Base-by-base conservation (phyloP, 2,888 invertebrate species). In the Lasioglossum figueresi region DNA sequence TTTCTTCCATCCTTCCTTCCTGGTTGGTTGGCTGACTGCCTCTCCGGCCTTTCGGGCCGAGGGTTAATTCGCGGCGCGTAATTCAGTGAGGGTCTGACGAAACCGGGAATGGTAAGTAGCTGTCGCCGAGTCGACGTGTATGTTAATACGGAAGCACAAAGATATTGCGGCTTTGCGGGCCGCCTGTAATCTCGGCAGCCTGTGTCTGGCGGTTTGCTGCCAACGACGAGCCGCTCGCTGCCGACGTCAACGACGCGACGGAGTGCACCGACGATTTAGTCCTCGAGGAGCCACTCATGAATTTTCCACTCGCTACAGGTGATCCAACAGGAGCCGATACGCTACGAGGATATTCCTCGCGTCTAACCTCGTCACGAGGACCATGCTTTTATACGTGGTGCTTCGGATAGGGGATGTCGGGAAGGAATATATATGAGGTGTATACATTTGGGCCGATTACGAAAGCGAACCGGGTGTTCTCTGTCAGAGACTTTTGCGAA, bases 61-160 rank as follows among this genome's bases (percentile, higher is more conserved):
- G 52, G 74, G 75, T 84, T 85, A 74, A 84, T 85, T 84, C 80
- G 72, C 43, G 76, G 27, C 59, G 74, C 40, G 76, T 73, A 83
- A 78, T 83, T 83, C 76, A 45, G 59, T 23, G 16, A 40, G 23
- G 63, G 56, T 63, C 43, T 66, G 83, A 72, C 63, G 82, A 78
- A 76, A 70, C 70, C 77, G 23, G 72, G 45, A 76, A 76, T 72
- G 79, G 75, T 66, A 84, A 83, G 79, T 83, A 83, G 84, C 76
- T 80, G 85, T 74, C 68, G 84, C n/a, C 59, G 56, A 66, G 73
- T 72, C 66, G 71, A 74, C 45, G 68, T 68, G 82, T 75, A 74
- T 74, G 84, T 72, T 82, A 79, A 84, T 76, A 59, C 76, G 34
- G 68, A 73, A 73, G 70, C 34, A 37, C 70, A 48, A 83, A 78